phyloP scores from a whole-genome alignment of 2,888 invertebrate genomes.

The Hyalella azteca region DNA sequence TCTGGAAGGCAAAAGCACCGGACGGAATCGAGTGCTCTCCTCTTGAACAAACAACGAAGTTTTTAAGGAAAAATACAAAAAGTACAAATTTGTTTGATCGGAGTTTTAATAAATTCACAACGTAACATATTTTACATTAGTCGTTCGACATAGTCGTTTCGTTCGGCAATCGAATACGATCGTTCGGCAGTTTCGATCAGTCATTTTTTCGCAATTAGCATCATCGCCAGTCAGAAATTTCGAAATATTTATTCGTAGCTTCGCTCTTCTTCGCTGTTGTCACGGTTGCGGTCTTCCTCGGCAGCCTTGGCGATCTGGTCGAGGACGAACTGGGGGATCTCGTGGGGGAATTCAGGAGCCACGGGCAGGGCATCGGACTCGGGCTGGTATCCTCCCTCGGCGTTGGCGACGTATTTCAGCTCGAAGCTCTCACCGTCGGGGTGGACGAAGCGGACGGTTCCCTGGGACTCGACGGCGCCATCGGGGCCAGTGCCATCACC shows the following conservation, averaged over 20 bases:
- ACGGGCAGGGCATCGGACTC: conserved; percentile 35
- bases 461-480: conserved; percentile 48
- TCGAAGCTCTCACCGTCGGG: conserved; percentile 1
- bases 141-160: not conserved
- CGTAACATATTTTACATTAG: not conserved
- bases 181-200: no score
- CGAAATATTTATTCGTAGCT: not conserved
- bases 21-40: no score
- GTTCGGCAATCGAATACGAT: no score
- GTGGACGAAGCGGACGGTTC: conserved; percentile 1
- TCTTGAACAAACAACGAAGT: no score
- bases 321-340: conserved; percentile 37
- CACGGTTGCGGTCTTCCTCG: not conserved
- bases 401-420: conserved; percentile 22
- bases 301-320: conserved; percentile 24
- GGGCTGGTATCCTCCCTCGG: not conserved
- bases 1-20: no score
- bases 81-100: not conserved
- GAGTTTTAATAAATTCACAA: conserved; percentile 2
- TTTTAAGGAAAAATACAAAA: no score
- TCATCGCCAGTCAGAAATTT: no score
- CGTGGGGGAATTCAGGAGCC: conserved; percentile 39
- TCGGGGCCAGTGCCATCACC: conserved; percentile 33
- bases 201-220: no score
- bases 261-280: not conserved